Percentiles rank a stretch among this genome's conserved stretches.
Evolutionary conservation across 1,140 invertebrate species (phyloP).

Genomic region (Macrobrachium nipponense): DNA sequence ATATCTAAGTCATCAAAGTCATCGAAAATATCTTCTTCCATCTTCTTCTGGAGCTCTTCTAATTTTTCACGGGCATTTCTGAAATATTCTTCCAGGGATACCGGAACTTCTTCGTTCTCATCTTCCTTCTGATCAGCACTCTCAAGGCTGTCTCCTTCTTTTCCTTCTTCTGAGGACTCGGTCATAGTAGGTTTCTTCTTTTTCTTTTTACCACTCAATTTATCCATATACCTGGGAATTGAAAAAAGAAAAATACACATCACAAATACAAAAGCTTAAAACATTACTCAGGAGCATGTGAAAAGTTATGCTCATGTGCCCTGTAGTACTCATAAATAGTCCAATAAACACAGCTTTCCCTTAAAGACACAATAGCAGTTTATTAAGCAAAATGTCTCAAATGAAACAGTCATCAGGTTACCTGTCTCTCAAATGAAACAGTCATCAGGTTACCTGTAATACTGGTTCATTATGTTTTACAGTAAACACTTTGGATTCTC

Average conservation of each 20-base stretch:
- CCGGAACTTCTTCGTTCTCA: not conserved
- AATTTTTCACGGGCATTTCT: slow-evolving; percentile 57
- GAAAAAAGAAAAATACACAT: not conserved
- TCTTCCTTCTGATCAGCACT: slow-evolving; percentile 29
- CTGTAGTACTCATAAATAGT: too few species aligned
- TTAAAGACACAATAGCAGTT: too few species aligned
- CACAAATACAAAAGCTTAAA: too few species aligned
- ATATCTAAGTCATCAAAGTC: slow-evolving; percentile 56
- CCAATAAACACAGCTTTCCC: too few species aligned
- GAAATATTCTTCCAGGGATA: slow-evolving; percentile 58
- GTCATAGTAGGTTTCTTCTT: slow-evolving; percentile 36
- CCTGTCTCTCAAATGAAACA: too few species aligned
- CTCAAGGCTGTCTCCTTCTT: not conserved
- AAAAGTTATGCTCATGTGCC: too few species aligned
- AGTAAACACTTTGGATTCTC: too few species aligned
- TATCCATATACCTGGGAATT: slow-evolving; percentile 29
- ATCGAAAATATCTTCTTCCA: slow-evolving; percentile 60
- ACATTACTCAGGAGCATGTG: too few species aligned
- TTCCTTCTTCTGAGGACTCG: not conserved
- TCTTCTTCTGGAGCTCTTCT: slow-evolving; percentile 50
- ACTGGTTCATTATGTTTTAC: too few species aligned
- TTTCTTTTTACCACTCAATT: slow-evolving; percentile 51
- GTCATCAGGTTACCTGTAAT: too few species aligned
- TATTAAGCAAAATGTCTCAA: too few species aligned
- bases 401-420: too few species aligned